Base-by-base conservation (phyloP, 2,888 invertebrate species). In the Mesodorylaimus sp. region DNA sequence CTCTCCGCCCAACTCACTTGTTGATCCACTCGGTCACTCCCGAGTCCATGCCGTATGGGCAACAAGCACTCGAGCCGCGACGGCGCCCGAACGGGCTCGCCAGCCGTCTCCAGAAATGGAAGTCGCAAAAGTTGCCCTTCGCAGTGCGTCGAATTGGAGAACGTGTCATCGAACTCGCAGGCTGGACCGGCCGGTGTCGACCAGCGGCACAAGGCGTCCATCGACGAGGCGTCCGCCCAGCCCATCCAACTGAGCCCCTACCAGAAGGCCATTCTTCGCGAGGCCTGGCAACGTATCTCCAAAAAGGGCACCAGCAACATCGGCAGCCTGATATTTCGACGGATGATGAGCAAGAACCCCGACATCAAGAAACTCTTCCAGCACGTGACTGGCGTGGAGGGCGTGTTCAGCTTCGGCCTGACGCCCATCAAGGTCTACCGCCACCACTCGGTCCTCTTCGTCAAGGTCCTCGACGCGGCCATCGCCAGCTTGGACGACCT, bases 331-430 rank as follows among this genome's bases (percentile, higher is more conserved):
- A 43, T 43, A 7, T 24, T 43, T 26, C 25, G 44, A 3, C 47
- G 53, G 27, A 47, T 53, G 21, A 36, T 53, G 19, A 21, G 26
- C 48, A 55, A 52, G 24, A 42, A 50, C 21, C 32, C 32, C 3
- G 41, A 41, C 21, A 39, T 54, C 21, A 53, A 53, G 47, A 24
- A 44, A 21, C 44, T 52, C 24, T 53, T 55, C 45, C 53, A 53
- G 28, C 53, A 55, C 47, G 51, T 50, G 21, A 26, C 29, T 26
- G 53, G 47, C 3, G 47, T 55, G 38, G 46, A 52, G 16, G 53
- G 46, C n/a, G 45, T 51, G 28, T 49, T 52, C 46, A 44, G 39
- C 27, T 27, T 46, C 51, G 32, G 36, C 10, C 29, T 43, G n/a
- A 21, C 41, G 47, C 43, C 43, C 5, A 27, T 23, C 16, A 45